Evolutionary conservation across 2,888 invertebrate species (phyloP).

Genomic region (Conchocele bisecta): DNA sequence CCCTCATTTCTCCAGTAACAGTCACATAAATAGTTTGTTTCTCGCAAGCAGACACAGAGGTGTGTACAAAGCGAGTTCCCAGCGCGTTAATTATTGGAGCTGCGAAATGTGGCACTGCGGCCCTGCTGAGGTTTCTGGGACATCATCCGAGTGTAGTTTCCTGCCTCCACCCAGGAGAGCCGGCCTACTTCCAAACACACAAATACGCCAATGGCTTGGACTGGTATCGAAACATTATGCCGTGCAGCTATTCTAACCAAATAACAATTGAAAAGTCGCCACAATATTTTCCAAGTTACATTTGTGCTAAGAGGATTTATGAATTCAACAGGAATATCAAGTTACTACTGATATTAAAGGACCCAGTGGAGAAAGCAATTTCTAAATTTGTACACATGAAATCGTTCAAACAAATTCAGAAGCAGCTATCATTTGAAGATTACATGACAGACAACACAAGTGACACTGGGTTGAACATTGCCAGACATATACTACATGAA

Average conservation of each 20-base stretch:
- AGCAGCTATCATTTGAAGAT: no score
- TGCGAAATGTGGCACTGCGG: constrained; percentile 15
- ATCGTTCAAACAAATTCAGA: no score
- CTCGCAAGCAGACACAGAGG: no score
- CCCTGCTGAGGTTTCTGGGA: constrained; percentile 1
- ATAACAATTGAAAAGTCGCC: constrained; percentile 21
- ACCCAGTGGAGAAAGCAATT: constrained; percentile 10
- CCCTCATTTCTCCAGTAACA: no score
- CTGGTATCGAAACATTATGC: constrained; percentile 14
- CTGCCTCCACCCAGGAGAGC: not conserved
- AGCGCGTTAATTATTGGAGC: no score
- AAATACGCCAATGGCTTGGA: not conserved
- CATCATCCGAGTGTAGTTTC: constrained; percentile 9
- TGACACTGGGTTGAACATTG: no score
- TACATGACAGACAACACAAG: no score
- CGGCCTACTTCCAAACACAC: constrained; percentile 11
- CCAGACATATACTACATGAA: no score
- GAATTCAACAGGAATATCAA: constrained; percentile 12
- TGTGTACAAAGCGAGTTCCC: no score
- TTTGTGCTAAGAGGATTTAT: constrained; percentile 7
- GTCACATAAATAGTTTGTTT: no score
- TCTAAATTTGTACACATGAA: constrained; percentile 16
- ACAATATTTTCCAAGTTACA: constrained; percentile 1
- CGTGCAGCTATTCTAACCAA: constrained; percentile 13
- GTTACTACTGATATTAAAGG: constrained; percentile 10